Evolutionary conservation across 2,797 vertebrate species (phyloP).

Genomic region (Thunnus albacares): DNA sequence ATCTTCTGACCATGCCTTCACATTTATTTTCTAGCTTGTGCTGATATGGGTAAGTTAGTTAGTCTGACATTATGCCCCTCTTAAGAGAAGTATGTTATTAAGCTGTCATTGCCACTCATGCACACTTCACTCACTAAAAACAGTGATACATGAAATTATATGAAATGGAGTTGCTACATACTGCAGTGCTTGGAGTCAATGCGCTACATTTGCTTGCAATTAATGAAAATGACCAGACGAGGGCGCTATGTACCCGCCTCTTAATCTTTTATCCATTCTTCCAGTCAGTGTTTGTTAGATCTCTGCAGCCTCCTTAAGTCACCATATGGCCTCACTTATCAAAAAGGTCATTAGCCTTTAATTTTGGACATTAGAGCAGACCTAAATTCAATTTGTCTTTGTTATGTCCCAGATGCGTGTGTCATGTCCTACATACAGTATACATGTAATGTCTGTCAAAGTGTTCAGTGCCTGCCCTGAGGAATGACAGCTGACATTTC

Average conservation of each 20-base stretch:
- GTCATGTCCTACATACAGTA: neutral
- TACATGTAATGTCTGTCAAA: neutral
- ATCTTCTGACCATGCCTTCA: too few species aligned
- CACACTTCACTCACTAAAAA: neutral
- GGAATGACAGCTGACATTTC: conserved; percentile 33
- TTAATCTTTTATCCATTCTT: neutral
- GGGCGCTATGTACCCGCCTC: conserved; percentile 39
- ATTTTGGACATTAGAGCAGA: neutral
- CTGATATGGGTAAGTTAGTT: too few species aligned
- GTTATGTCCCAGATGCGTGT: neutral
- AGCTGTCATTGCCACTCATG: neutral
- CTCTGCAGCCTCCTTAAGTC: conserved; percentile 3
- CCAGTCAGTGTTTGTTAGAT: neutral
- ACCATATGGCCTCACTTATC: conserved; percentile 4
- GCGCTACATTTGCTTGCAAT: conserved; percentile 18
- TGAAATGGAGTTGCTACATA: neutral
- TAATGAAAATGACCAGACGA: conserved; percentile 49
- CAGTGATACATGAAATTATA: neutral
- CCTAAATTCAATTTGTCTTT: neutral
- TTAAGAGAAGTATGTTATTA: neutral
- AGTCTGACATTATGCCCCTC: neutral
- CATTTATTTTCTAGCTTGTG: too few species aligned
- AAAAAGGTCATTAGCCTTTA: conserved; percentile 21
- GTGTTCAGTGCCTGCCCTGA: neutral
- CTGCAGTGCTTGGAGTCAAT: neutral